Evolutionary conservation across 2,113 vertebrate genomes (phyloP), one percentile per base, ranked within the genome.

Genomic region (Colistium nudipinnis): DNA sequence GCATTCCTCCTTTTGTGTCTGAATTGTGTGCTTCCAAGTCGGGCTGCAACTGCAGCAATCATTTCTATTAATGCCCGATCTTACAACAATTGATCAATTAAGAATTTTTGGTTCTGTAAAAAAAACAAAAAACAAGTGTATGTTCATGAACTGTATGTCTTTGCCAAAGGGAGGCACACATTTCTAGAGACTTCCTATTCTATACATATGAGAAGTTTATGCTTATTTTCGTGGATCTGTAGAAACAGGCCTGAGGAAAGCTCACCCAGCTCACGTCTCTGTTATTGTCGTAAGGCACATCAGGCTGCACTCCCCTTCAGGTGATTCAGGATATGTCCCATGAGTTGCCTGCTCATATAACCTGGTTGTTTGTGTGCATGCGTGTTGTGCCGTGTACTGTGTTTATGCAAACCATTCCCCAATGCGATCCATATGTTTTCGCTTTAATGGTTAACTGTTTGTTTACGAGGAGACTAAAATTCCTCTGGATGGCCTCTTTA

Each of bases 401-500:
- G 45, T 70, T 61, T 52, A 45, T 49, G 30, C n/a, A 68, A 72
- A 74, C 56, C 38, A 61, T 67, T 51, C 35, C 60, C 47, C 69
- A 74, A 53, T 81, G 62, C 25, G 56, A 86, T 82, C 69, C 79
- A 76, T 83, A 80, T 90, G 83, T 86, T 73, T 74, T 76, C 80
- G 59, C 65, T 90, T 90, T 84, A 86, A 76, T 65, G 54, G 65
- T 54, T 78, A 69, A 74, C 52, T 83, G 74, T 82, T 75, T 85
- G 85, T 90, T 91, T 90, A 88, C 83, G 39, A 71, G 85, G 22
- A 57, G 59, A 67, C 43, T 57, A 33, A 78, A 77, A 79, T 80
- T 84, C 78, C 62, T 76, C 55, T 47, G 62, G 30, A 74, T 84
- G 8, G 28, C 41, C 57, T 71, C 80, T 80, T 76, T 13, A 49